Conservation (phyloP, 2,113 vertebrate species). For the Paradoxurus hermaphroditus region DNA sequence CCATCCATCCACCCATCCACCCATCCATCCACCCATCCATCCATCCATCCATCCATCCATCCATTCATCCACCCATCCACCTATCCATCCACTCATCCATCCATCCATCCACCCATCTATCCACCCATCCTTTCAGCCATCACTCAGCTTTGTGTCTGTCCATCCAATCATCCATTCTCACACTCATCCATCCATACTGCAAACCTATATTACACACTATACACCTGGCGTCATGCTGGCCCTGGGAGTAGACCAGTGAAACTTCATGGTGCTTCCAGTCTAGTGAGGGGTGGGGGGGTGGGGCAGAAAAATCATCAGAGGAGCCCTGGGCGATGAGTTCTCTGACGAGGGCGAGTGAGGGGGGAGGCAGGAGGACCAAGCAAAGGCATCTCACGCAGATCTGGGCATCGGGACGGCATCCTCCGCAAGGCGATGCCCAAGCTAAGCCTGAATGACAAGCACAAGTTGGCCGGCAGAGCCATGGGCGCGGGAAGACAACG, state of each 20-base stretch:
- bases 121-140: neutral
- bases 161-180: neutral
- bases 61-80: no score
- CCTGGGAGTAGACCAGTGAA: neutral
- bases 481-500: neutral
- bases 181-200: neutral
- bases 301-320: neutral
- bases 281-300: no score
- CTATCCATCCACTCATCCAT: neutral
- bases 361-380: neutral
- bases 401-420: neutral
- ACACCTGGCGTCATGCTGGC: neutral
- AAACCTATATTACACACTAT: neutral
- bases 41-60: neutral
- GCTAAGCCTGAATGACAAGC: neutral
- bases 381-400: neutral
- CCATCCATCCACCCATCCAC: neutral
- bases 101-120: neutral
- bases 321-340: neutral
- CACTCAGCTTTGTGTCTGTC: neutral
- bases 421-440: neutral
- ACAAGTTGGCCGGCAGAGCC: neutral
- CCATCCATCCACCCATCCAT: neutral
- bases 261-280: neutral
- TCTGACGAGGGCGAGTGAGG: neutral